Conservation (phyloP, 2,797 vertebrate genomes). For the Mareca penelope region DNA sequence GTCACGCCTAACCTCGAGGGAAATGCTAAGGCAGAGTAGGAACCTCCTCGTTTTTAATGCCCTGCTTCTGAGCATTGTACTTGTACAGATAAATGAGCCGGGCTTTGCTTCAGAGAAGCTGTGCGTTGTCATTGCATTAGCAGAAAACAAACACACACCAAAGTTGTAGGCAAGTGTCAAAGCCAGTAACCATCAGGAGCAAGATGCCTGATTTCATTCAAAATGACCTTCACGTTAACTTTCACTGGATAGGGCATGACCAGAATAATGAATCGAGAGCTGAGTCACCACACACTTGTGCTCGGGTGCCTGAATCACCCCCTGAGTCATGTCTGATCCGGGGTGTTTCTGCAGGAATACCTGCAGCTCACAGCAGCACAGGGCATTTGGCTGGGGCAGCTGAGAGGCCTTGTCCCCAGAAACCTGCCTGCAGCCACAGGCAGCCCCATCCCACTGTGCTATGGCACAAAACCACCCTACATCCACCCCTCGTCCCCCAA, state of each 20-base stretch:
- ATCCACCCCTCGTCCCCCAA: not conserved
- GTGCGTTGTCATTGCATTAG: not conserved
- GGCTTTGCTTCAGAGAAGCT: not conserved
- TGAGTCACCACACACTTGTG: not conserved
- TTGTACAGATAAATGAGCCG: not conserved
- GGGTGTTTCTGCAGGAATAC: not conserved
- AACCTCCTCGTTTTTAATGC: not conserved
- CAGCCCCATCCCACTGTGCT: accelerated
- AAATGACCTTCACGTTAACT: not conserved
- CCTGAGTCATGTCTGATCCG: constrained; percentile 14
- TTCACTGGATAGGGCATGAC: not conserved
- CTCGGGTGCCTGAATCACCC: not conserved
- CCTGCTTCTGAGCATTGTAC: accelerated
- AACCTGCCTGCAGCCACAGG: not conserved
- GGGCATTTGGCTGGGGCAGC: not conserved
- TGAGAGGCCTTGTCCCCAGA: not conserved
- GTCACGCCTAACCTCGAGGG: not conserved
- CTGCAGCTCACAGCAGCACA: not conserved
- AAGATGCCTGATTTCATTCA: not conserved
- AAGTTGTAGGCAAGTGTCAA: not conserved
- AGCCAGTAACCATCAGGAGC: not conserved
- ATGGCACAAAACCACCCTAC: not conserved
- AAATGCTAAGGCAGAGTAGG: not conserved
- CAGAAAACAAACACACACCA: not conserved
- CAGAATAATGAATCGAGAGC: not conserved